Evolutionary conservation across 1,140 invertebrate species (phyloP), one percentile per base, ranked within the genome.

Genomic region (Dolichoris vasculosae): DNA sequence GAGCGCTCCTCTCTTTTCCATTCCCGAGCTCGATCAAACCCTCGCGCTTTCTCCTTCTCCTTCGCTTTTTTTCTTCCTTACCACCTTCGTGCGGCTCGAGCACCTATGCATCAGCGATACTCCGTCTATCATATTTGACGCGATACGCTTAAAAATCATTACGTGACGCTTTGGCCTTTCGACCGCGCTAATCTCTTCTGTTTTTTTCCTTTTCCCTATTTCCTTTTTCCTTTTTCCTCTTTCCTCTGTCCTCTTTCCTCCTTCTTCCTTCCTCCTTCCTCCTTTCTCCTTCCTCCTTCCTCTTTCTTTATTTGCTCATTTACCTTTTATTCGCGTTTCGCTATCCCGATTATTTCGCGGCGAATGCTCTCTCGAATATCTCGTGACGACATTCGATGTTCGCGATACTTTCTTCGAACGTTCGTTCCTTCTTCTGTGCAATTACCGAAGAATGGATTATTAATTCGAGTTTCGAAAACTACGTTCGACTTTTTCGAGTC

Each of bases 31-130:
- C 77, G 26, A 23, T 30, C 26, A 0, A 3, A 26, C 55, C 40
- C 23, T 46, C 71, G n/a, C 38, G 7, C 13, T 38, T 9, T 43
- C 35, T 30, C 67, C 35, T 20, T 71, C 20, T 71, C 20, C 38
- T 38, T 75, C 8, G 38, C 46, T 40, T 15, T 30, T 26, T 48
- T 55, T 13, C 40, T 73, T 17, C 75, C 30, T 55, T 77, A 20
- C 46, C 46, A 40, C 43, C 77, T 63, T 40, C 48, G 23, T 32
- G 46, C 0, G 15, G 0, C 9, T 26, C 13, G 77, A 35, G 35
- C 77, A 63, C 77, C 77, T 63, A 67, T 43, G 59, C 79, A 81
- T 81, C 59, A 81, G 46, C 48, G 13, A 23, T 8, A 1, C 32
- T 13, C 20, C 11, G 40, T 69, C 35, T 30, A 69, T 46, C 63